Conservation (phyloP, 2,113 vertebrate species). For the Amazona vittata region DNA sequence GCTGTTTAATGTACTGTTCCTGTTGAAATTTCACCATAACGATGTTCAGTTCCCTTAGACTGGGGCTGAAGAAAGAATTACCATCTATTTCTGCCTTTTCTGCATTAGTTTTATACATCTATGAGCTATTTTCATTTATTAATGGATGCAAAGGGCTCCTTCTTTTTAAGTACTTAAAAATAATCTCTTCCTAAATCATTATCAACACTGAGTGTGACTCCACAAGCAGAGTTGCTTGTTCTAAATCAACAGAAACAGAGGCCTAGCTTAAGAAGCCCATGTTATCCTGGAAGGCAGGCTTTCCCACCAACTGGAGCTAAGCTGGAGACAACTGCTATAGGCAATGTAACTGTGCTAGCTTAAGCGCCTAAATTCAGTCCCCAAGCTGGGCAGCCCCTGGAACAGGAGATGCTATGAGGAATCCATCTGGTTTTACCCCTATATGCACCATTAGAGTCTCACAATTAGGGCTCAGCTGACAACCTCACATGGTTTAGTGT, state of each 20-base stretch:
- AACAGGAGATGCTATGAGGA: background rate
- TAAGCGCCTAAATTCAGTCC: background rate
- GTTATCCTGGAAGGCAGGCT: background rate
- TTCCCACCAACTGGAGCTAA: background rate
- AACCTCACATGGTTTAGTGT: background rate
- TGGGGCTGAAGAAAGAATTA: background rate
- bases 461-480: background rate
- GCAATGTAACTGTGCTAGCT: background rate
- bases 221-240: background rate
- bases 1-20: constrained; percentile 25
- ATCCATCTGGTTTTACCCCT: background rate
- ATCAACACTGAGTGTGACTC: background rate
- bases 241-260: background rate
- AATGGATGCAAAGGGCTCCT: background rate
- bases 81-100: background rate
- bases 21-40: constrained; percentile 16
- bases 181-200: background rate
- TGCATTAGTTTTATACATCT: background rate
- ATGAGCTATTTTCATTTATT: background rate
- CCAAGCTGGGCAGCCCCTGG: background rate
- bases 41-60: background rate
- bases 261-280: background rate
- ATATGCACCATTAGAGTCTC: background rate
- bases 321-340: background rate
- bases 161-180: background rate